Base-by-base conservation (phyloP, 2,888 invertebrate species). In the Cephus pulcher region DNA sequence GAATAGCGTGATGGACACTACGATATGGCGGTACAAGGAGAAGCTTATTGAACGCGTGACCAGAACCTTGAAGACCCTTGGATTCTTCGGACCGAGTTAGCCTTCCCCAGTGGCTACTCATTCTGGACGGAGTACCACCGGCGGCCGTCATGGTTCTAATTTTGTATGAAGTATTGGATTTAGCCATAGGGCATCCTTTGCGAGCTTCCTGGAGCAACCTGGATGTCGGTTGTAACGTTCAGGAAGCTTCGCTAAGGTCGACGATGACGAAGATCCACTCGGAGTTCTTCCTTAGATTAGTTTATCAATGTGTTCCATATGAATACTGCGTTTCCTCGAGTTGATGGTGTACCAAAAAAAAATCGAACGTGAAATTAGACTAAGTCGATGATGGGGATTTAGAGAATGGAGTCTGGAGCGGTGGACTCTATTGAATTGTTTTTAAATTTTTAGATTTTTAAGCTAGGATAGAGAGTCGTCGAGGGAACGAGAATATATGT, bases 1-100 rank as follows among this genome's bases (percentile, higher is more conserved):
- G 88, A 95, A 96, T 86, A 96, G 96, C 79, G 94, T 96, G 78
- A 94, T 96, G 91, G 98, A 98, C 92, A 95, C 96, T 40, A 96
- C 96, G 76, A 95, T 98, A 86, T 98, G 97, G 97, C 95, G 96
- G 89, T 98, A 95, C 93, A 96, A 96, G 89, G 96, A 95, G 75
- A 94, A 95, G 84, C 93, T 98, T 23, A 93, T 96, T 77, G 92
- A 93, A 74, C 93, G 95, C 85, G 95, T 95, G 4, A 95, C 95
- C 77, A 93, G 93, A 77, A 95, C 96, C 56, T 93, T 98, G 79
- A 94, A 93, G 82, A 94, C 93, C 73, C 93, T 98, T 73, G 96
- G 95, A 74, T 97, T 96, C 92, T 95, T 95, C 87, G 88, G 90
- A 4, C 92, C 92, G 88, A 91, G 91, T 85, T 88, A 88, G 86